Evolutionary conservation across 2,113 vertebrate genomes (phyloP), one percentile per base, ranked within the genome.

Genomic region (Halichoeres trimaculatus): DNA sequence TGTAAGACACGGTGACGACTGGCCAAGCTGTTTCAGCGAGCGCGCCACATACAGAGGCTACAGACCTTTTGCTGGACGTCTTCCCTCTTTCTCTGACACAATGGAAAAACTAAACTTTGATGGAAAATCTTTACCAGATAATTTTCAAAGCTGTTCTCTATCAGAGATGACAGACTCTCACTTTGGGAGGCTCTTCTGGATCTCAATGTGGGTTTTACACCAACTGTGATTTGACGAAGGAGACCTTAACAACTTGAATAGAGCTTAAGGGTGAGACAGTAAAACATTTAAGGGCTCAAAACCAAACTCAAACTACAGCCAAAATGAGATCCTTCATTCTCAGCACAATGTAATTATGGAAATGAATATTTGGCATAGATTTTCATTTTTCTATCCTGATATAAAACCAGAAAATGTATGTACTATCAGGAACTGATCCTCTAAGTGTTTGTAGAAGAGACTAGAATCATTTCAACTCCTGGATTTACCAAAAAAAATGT

Each of bases 181-280:
- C 48, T 38, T 56, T 19, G 26, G 26, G n/a, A 16, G 56, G 30
- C 41, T 62, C 59, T 7, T 30, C 43, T 47, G 23, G 40, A 75
- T 67, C 30, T 71, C 12, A 75, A 69, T 72, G 53, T 9, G 24
- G 58, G 71, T 48, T 58, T 67, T 59, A n/a, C 58, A 74, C 10
- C 48, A 45, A 22, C 26, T 67, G 30, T 0, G 34, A 43, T 68
- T 69, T 71, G 70, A 71, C 79, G 60, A 19, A 70, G 19, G 43
- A 30, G 13, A 19, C 35, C 54, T 43, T 53, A 61, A 61, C 34
- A 70, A 58, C 26, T 47, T 65, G 45, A 74, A 52, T 2, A 19
- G 12, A 69, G 13, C 24, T 12, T 16, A 20, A 40, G 47, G 57
- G 30, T 59, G 34, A 24, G 40, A 59, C 24, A 55, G 12, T 22